These are phyloP conservation scores for Lagopus leucura DNA, from an alignment of 2,113 vertebrate genomes.

Conservation along the genomic window DNA sequence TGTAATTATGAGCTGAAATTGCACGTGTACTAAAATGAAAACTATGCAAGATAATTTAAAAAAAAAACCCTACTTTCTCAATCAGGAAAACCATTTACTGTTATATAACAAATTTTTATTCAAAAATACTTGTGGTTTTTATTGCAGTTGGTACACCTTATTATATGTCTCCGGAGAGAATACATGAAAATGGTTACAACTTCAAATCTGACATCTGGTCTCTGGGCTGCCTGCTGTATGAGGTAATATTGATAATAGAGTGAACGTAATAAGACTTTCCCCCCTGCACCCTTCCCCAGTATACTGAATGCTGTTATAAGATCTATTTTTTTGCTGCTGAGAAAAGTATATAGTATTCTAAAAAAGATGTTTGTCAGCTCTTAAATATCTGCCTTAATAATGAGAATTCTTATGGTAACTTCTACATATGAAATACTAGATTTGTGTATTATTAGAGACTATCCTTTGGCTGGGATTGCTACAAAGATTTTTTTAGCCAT, in stretches of 20 bases:
- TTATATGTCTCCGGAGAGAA: slow-evolving; percentile 90
- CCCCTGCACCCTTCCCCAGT: neutral
- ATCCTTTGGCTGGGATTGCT: neutral
- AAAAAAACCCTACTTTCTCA: neutral
- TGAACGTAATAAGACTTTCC: neutral
- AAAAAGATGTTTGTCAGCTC: neutral
- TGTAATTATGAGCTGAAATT: neutral
- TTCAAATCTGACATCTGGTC: slow-evolving; percentile 92
- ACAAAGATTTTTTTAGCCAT: neutral
- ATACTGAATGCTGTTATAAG: neutral
- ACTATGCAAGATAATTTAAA: neutral
- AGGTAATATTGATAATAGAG: slow-evolving; percentile 74
- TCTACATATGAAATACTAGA: neutral
- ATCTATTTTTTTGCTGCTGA: neutral
- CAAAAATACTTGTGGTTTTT: slow-evolving; percentile 43
- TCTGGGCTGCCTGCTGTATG: slow-evolving; percentile 82
- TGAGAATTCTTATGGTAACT: neutral
- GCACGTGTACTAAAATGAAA: neutral
- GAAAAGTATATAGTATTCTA: neutral
- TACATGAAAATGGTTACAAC: slow-evolving; percentile 90
- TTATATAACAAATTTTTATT: neutral
- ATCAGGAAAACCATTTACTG: neutral
- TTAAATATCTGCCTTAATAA: neutral
- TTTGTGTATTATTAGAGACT: neutral
- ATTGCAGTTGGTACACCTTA: slow-evolving; percentile 87